Evolutionary conservation across 2,113 vertebrate species (phyloP).

Genomic region (Isichthys henryi): DNA sequence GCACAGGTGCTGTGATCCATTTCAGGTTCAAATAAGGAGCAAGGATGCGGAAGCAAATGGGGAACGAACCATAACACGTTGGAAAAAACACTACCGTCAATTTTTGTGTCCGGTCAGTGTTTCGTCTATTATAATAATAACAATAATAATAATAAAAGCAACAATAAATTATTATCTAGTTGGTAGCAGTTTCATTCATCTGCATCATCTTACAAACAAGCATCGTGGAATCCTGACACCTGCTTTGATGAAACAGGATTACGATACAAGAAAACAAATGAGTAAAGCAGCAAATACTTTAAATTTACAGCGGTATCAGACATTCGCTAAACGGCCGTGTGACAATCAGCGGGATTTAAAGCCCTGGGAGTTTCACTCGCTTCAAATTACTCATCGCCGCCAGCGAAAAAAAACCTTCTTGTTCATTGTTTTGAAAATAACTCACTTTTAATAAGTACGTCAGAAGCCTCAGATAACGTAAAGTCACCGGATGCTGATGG

Average conservation of each 20-base stretch:
- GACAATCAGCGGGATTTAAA: neutral
- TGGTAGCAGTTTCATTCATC: neutral
- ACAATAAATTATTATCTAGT: neutral
- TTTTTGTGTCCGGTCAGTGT: neutral
- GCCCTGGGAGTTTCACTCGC: neutral
- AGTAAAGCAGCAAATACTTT: neutral
- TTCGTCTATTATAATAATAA: neutral
- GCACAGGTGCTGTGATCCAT: neutral
- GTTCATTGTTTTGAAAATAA: conserved; percentile 4
- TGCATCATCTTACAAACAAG: neutral
- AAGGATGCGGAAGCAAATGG: neutral
- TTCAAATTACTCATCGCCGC: neutral
- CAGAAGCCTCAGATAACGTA: neutral
- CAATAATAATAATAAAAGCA: neutral
- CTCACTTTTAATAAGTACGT: conserved; percentile 4
- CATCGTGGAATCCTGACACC: neutral
- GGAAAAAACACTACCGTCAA: neutral
- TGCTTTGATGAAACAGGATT: neutral
- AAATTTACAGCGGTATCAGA: neutral
- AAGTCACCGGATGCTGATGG: neutral
- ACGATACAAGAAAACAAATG: neutral
- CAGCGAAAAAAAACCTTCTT: neutral
- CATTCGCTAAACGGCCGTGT: neutral
- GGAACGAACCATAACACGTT: neutral
- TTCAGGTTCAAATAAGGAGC: neutral